Base-by-base conservation (phyloP, 1,140 invertebrate genomes). In the Scaptomyza hsui region DNA sequence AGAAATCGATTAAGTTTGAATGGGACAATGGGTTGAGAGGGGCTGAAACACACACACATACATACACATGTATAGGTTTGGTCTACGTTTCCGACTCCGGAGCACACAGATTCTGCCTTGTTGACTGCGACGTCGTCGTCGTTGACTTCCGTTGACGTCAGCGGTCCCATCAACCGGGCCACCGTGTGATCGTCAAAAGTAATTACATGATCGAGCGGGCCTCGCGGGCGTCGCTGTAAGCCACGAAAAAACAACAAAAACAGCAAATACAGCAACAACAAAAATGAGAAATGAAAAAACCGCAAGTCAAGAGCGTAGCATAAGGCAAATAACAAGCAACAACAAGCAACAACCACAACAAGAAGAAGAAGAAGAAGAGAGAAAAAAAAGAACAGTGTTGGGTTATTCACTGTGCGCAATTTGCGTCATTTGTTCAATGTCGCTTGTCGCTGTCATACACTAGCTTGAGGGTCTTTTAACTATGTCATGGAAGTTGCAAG, bases 121-220 rank as follows among this genome's bases (percentile, higher is more conserved):
- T 9, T 16, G 44, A 7, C 9, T 47, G 3, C 12, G 19, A 3
- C 44, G 62, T 21, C 24, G 55, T 26, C 37, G 64, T 6, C 65
- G 59, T 15, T 26, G 44, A 67, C 82, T 85, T 85, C 81, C 81
- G 81, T 85, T 85, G 81, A 85, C 81, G 81, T 85, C 81, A 85
- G 74, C 67, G 59, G 59, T n/a, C 64, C 74, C 78, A 78, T 70
- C 78, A 62, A 68, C n/a, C n/a, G n/a, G n/a, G n/a, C 77, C 70
- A 69, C 75, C 57, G 57, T 32, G 78, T 70, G 81, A 86, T 88
- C 82, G 82, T 78, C 75, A 77, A 75, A 83, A 67, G 26, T 75
- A 78, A 81, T 86, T 81, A 81, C 78, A 85, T 81, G 63, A 68
- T 73, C 60, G 39, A 71, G 19, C n/a, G n/a, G n/a, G n/a, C n/a